These are phyloP conservation scores for Temnothorax longispinosus DNA, from an alignment of 1,140 invertebrate species.

Conservation along the genomic window DNA sequence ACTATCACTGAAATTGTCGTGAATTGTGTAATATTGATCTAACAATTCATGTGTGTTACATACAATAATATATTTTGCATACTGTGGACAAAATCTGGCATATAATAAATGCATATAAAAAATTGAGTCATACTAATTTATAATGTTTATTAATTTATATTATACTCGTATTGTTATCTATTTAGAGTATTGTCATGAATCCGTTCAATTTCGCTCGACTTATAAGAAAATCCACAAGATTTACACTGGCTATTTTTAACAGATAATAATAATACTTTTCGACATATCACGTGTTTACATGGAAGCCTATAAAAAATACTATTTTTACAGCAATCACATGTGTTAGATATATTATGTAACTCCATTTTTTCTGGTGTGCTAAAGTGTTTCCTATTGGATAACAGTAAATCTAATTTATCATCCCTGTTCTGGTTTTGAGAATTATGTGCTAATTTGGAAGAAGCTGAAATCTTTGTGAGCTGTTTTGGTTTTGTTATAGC, in stretches of 20 bases:
- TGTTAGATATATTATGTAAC: slow-evolving; percentile 47
- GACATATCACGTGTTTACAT: slow-evolving; percentile 84
- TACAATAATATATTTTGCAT: slow-evolving; percentile 51
- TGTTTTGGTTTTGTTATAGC: slow-evolving; percentile 28
- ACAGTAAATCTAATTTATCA: slow-evolving; percentile 29
- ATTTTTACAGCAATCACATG: slow-evolving; percentile 77
- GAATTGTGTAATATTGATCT: slow-evolving; percentile 41
- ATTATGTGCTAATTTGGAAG: neutral
- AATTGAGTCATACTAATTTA: slow-evolving; percentile 6
- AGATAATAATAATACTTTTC: slow-evolving; percentile 78
- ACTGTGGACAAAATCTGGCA: slow-evolving; percentile 26
- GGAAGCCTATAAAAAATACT: slow-evolving; percentile 83
- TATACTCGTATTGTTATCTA: neutral
- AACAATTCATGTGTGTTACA: slow-evolving; percentile 11
- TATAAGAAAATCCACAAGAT: slow-evolving; percentile 74
- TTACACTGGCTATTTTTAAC: slow-evolving; percentile 71
- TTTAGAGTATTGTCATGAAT: slow-evolving; percentile 63
- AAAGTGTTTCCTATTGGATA: slow-evolving; percentile 74
- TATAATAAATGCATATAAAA: slow-evolving; percentile 34
- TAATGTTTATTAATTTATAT: neutral
- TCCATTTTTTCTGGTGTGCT: slow-evolving; percentile 23
- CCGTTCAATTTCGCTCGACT: slow-evolving; percentile 74
- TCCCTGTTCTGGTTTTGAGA: neutral
- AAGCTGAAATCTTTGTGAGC: slow-evolving; percentile 27
- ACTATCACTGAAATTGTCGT: slow-evolving; percentile 17